These are phyloP conservation scores for Callipepla californica DNA, from an alignment of 2,113 vertebrate genomes.

Conservation along the genomic window DNA sequence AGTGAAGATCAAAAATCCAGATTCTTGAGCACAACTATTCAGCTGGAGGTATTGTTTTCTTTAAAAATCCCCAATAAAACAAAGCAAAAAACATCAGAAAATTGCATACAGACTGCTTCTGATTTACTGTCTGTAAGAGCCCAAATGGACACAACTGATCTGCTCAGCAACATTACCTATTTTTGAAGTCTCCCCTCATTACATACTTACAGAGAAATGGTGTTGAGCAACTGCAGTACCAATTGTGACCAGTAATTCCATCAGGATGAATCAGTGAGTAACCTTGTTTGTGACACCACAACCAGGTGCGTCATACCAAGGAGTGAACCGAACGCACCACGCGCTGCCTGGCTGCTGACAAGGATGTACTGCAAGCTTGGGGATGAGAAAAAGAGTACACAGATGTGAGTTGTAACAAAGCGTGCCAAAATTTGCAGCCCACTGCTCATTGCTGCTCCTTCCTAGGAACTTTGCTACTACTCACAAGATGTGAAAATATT, in stretches of 20 bases:
- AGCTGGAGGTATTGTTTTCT: not conserved
- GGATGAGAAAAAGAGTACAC: not conserved
- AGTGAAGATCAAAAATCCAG: not conserved
- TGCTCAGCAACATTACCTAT: not conserved
- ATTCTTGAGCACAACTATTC: not conserved
- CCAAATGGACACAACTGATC: not conserved
- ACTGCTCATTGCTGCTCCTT: not conserved
- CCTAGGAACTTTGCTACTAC: not conserved
- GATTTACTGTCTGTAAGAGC: not conserved
- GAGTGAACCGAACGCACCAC: not conserved
- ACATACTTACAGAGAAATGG: not conserved
- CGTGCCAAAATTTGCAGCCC: not conserved
- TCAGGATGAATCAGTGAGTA: not conserved
- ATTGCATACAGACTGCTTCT: not conserved
- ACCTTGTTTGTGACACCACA: conserved; percentile 11
- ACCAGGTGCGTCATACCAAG: not conserved
- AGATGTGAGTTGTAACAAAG: not conserved
- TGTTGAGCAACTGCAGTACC: not conserved
- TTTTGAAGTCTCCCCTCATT: not conserved
- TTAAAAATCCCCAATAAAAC: not conserved
- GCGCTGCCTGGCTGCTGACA: not conserved
- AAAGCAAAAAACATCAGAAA: not conserved
- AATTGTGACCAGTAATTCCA: conserved; percentile 20
- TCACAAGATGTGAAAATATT: not conserved
- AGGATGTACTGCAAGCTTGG: not conserved